Conservation (phyloP, 2,888 invertebrate species). For the Drosophila lacicola region DNA sequence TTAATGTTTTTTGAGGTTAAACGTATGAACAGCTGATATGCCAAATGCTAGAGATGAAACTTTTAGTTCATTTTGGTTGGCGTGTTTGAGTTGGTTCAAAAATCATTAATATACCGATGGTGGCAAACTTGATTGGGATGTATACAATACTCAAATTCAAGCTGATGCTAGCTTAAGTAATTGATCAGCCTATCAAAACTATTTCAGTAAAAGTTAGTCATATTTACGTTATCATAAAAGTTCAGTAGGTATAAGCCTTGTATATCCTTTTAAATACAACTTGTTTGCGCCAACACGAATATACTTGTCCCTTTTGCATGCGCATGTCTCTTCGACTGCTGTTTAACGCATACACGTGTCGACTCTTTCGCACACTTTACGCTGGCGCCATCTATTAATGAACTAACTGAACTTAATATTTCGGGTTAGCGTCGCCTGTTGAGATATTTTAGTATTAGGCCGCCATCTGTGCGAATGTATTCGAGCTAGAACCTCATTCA, state of each 20-base stretch:
- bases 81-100: slow-evolving; percentile 14
- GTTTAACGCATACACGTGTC: neutral
- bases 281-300: neutral
- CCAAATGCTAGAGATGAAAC: slow-evolving; percentile 4
- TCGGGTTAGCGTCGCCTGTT: slow-evolving; percentile 1
- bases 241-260: too few species aligned
- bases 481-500: neutral
- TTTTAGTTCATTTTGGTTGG: neutral
- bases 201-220: too few species aligned
- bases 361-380: neutral
- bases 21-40: slow-evolving; percentile 36
- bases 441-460: neutral
- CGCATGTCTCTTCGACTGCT: neutral
- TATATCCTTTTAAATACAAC: neutral
- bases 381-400: neutral
- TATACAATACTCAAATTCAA: too few species aligned
- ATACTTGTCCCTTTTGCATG: neutral
- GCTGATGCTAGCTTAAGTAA: too few species aligned
- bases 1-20: slow-evolving; percentile 52
- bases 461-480: neutral
- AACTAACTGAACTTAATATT: neutral
- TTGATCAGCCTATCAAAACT: too few species aligned
- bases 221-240: too few species aligned
- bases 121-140: too few species aligned
- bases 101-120: neutral